phyloP scores from a whole-genome alignment of 2,888 invertebrate genomes.

The Diogma glabrata region DNA sequence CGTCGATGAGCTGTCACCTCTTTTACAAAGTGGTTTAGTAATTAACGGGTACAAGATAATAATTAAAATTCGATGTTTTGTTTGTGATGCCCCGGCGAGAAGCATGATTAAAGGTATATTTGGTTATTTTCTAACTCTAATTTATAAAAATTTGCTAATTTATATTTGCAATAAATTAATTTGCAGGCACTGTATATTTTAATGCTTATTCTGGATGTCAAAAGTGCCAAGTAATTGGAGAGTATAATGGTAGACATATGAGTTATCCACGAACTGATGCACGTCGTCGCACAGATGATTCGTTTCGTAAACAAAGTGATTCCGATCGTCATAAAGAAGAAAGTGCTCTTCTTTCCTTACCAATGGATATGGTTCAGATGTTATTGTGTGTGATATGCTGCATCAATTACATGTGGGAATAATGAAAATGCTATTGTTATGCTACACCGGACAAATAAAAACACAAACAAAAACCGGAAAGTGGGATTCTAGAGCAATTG shows the following conservation, averaged over 20 bases:
- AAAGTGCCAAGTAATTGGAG: not conserved
- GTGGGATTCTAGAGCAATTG: not conserved
- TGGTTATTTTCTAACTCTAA: not conserved
- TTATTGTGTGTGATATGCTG: not conserved
- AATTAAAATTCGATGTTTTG: not conserved
- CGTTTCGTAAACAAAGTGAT: not conserved
- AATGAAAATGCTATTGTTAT: slow-evolving; percentile 1
- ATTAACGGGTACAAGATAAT: not conserved
- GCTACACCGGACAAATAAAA: not conserved
- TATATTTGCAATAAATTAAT: not conserved
- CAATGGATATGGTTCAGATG: not conserved
- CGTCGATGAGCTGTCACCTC: not conserved
- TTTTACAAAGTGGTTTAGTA: not conserved
- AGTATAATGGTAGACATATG: not conserved
- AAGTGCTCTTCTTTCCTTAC: not conserved
- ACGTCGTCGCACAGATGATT: not conserved
- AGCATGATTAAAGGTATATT: not conserved
- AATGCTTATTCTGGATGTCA: not conserved
- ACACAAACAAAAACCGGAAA: not conserved
- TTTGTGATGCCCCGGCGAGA: not conserved
- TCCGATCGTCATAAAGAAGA: not conserved
- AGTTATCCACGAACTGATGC: not conserved
- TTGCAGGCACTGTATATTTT: not conserved
- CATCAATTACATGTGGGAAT: not conserved
- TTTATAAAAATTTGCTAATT: not conserved